Evolutionary conservation across 1,140 invertebrate genomes (phyloP).

Genomic region (Meloidogyne chitwoodi): DNA sequence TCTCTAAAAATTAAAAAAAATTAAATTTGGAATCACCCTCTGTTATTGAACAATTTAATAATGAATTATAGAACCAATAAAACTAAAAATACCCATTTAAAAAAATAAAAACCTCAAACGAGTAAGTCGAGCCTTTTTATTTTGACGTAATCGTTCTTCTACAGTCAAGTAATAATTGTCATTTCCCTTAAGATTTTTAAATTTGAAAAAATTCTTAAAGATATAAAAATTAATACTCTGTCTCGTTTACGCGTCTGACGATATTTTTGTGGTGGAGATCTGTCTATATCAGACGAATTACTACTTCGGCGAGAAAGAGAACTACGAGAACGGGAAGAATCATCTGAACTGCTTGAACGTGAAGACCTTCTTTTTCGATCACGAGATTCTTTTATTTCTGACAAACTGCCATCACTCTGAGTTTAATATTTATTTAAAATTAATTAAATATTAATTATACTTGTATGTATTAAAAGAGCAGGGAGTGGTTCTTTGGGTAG

Average conservation of each 20-base stretch:
- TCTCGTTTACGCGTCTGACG: neutral
- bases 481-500: no score
- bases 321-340: neutral
- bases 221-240: neutral
- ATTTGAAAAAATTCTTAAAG: neutral
- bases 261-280: neutral
- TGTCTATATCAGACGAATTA: neutral
- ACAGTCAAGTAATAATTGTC: neutral
- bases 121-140: slow-evolving; percentile 4
- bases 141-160: slow-evolving; percentile 3
- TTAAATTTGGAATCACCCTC: no score
- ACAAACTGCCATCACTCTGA: neutral
- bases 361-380: neutral
- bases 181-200: neutral
- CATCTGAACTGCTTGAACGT: neutral
- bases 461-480: neutral
- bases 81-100: neutral
- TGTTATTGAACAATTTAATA: no score
- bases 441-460: no score
- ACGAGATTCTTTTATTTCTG: neutral
- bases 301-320: neutral
- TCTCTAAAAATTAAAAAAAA: neutral
- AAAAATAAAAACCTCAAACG: neutral
- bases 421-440: no score
- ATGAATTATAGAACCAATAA: no score